Conservation (phyloP, 30 jellyfish, hydroid and myxozoan species). For the Aurelia sp. region DNA sequence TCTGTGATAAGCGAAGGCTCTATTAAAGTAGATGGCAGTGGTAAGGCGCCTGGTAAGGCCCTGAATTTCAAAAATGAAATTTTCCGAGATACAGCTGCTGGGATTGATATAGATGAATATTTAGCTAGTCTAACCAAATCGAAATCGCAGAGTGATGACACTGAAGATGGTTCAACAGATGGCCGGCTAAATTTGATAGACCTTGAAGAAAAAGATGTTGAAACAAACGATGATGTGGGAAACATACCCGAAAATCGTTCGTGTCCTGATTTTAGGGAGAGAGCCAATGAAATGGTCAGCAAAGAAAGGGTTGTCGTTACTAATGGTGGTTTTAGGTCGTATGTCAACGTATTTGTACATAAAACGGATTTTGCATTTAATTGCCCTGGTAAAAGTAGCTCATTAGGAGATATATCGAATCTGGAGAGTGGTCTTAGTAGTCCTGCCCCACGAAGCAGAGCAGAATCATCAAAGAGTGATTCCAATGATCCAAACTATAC, state of each 20-base stretch:
- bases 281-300: not conserved
- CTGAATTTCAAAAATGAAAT: not conserved
- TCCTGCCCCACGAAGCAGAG: not conserved
- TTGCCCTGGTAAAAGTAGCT: not conserved
- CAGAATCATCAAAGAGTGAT: not conserved
- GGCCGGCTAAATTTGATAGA: not conserved
- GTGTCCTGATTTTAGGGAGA: not conserved
- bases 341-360: not conserved
- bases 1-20: constrained; percentile 55
- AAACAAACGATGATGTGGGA: not conserved
- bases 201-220: not conserved
- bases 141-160: not conserved
- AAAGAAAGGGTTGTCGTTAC: not conserved
- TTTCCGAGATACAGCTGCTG: not conserved
- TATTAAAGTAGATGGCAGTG: not conserved
- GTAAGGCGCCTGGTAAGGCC: not conserved
- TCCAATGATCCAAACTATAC: not conserved
- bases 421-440: not conserved
- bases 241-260: too few species aligned
- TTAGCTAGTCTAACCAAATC: not conserved
- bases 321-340: not conserved
- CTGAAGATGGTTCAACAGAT: not conserved
- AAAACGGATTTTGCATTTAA: not conserved
- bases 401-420: not conserved
- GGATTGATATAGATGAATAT: not conserved